Base-by-base conservation (phyloP, 2,797 vertebrate genomes). In the Anableps anableps region DNA sequence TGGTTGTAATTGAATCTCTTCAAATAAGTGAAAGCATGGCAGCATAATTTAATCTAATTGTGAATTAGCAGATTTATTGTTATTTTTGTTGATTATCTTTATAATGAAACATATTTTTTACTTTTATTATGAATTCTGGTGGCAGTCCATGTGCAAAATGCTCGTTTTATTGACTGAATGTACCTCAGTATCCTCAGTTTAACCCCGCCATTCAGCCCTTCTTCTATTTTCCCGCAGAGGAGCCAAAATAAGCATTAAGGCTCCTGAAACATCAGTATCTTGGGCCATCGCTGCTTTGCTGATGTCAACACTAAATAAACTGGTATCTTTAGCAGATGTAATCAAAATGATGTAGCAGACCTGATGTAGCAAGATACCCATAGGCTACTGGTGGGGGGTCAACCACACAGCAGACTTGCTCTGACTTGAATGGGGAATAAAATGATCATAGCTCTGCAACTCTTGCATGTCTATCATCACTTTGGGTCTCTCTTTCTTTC, bases 281-380 rank as follows among this genome's bases (percentile, higher is more conserved):
- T 58, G 68, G 79, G 72, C 88, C 87, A 94, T 95, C 88, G 51
- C 83, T 88, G 83, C 83, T 85, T 81, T 88, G 90, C 88, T 93
- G 93, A 94, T 93, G 93, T 85, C 89, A 90, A 93, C 88, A 86
- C 84, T 90, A 92, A 94, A 95, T 92, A 94, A 94, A 93, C 87
- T 83, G 84, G 87, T 91, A 87, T 89, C 92, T 94, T 94, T 90
- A 94, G 89, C 84, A 90, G 94, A 96, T 95, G 89, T 82, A 88
- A 95, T 95, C 93, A 91, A 82, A 90, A 90, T 91, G 90, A 94
- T 91, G 89, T 86, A 90, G 92, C 83, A 87, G 87, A 92, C 88
- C 89, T 86, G 90, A 93, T 91, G 83, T 34, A 81, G 81, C 77
- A 80, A 87, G 92, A 92, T 92, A 92, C 81, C 81, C 80, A 62